These are phyloP conservation scores for Poecilia picta DNA, from an alignment of 2,797 vertebrate species.

Conservation along the genomic window DNA sequence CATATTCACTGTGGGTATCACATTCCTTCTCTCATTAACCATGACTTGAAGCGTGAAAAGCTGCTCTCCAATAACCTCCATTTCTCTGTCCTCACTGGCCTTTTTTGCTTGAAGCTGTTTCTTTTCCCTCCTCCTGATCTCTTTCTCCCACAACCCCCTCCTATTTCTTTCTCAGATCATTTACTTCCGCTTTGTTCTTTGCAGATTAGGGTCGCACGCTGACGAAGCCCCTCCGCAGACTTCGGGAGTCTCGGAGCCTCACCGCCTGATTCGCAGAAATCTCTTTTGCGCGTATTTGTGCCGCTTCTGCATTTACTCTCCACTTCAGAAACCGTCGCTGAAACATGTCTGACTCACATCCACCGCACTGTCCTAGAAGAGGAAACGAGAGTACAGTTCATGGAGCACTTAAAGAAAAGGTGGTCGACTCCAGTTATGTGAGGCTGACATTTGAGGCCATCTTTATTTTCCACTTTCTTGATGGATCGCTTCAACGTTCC, in stretches of 20 bases:
- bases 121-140: constrained; percentile 13
- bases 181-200: constrained; percentile 62
- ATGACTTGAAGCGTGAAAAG: constrained; percentile 50
- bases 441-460: background rate
- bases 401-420: background rate
- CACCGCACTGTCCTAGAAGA: constrained; percentile 5
- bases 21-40: constrained; percentile 40
- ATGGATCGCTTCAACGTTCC: background rate
- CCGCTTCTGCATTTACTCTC: constrained; percentile 46
- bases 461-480: background rate
- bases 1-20: constrained; percentile 28
- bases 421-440: background rate
- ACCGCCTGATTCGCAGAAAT: constrained; percentile 39
- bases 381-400: constrained; percentile 37
- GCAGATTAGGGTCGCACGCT: constrained; percentile 66
- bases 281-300: constrained; percentile 11
- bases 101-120: constrained; percentile 16
- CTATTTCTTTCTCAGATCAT: constrained; percentile 49
- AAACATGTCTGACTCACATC: constrained; percentile 30
- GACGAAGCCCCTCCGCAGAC: constrained; percentile 49
- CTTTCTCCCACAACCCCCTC: constrained; percentile 35
- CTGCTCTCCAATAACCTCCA: constrained; percentile 21
- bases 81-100: constrained; percentile 25
- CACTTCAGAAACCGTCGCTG: constrained; percentile 13
- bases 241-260: constrained; percentile 44